These are phyloP conservation scores for Oxyteleia sp. DNA, from an alignment of 2,888 invertebrate species.

Conservation along the genomic window DNA sequence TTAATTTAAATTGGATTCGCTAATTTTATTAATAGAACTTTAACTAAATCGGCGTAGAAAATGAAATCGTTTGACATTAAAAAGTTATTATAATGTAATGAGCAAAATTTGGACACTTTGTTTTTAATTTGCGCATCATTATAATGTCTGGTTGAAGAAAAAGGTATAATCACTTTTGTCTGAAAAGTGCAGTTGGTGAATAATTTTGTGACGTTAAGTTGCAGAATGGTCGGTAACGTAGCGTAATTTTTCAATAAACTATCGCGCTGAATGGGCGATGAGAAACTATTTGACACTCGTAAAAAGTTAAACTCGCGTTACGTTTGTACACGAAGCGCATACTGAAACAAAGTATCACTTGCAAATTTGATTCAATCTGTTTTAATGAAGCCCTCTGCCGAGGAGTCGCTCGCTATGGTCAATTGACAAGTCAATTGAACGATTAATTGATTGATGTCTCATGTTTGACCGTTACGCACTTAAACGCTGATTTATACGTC, in stretches of 20 bases:
- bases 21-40: too few species aligned
- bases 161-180: too few species aligned
- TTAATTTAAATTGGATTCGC: too few species aligned
- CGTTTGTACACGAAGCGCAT: conserved; percentile 57
- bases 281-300: conserved; percentile 51
- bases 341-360: conserved; percentile 63
- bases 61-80: too few species aligned
- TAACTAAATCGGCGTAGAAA: too few species aligned
- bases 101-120: too few species aligned
- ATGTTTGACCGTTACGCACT: conserved; percentile 34
- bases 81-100: too few species aligned
- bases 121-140: too few species aligned
- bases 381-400: conserved; percentile 51
- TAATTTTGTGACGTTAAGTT: not conserved
- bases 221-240: not conserved
- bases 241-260: conserved; percentile 56
- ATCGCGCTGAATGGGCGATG: conserved; percentile 30
- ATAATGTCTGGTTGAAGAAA: too few species aligned
- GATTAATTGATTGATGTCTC: conserved; percentile 47
- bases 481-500: conserved; percentile 5
- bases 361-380: conserved; percentile 64
- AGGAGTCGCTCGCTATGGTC: conserved; percentile 50
- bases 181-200: too few species aligned
- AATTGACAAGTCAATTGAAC: conserved; percentile 64
- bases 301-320: conserved; percentile 62